Base-by-base conservation (phyloP, 2,888 invertebrate genomes). In the Caradrina clavipalpis region DNA sequence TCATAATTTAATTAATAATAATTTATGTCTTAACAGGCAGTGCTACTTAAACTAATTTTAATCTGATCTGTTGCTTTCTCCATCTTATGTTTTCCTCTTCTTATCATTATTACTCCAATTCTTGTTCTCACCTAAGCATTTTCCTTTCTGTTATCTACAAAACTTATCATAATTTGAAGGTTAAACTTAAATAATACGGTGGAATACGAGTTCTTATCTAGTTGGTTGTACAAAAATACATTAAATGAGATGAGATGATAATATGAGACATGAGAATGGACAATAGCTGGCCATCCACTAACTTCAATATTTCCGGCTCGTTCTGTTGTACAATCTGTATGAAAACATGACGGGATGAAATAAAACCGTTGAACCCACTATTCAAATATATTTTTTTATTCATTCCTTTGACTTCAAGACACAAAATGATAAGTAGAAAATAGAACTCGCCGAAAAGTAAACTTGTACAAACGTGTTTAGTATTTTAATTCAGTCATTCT, bases 1-100 rank as follows among this genome's bases (percentile, higher is more conserved):
- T 67, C 54, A 67, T 17, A 61, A 55, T 67, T 77, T 76, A 64
- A 62, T 73, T 61, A 3, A 45, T 58, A 77, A 42, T 73, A 68
- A 73, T 58, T 64, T 64, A 64, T 49, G 64, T 59, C 47, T 19
- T 64, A 62, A 68, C 57, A 68, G 47, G 54, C 21, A 64, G 17
- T 73, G 13, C 21, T 19, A 51, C 47, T 49, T 65, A 55, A 19
- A 35, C 53, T 47, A 21, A 63, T 39, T 31, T 26, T 68, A 63
- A 11, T 47, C 42, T 63, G 51, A 53, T 47, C 11, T 50, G n/a
- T n/a, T 72, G 31, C n/a, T 31, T 53, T 50, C 26, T 53, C 17
- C 17, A 54, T 62, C 60, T 55, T 15, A 21, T 65, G 39, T 42
- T 42, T 15, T 42, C 13, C 15, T 42, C 15, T 15, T 15, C 15